Percentiles rank a stretch among this genome's conserved stretches.
Conservation (phyloP, 2,797 vertebrate species). For the Macropus fuliginosus region DNA sequence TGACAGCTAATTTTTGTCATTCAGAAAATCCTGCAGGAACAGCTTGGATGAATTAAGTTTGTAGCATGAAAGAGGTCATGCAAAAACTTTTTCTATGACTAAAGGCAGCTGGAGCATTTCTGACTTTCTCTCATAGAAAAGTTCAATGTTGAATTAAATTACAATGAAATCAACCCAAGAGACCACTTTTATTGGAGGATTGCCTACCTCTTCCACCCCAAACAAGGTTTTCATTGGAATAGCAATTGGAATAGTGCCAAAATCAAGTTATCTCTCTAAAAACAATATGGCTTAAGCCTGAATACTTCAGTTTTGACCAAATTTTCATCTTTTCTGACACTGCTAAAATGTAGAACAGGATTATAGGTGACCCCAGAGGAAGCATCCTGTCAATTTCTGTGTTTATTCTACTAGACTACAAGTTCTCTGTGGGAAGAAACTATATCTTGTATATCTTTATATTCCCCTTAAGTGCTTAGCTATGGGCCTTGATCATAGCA, state of each 20-base stretch:
- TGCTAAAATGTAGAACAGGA: neutral
- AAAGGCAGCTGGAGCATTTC: slow-evolving; percentile 2
- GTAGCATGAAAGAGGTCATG: slow-evolving; percentile 22
- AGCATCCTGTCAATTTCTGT: neutral
- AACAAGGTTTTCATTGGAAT: slow-evolving; percentile 28
- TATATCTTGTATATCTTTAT: neutral
- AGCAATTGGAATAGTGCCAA: neutral
- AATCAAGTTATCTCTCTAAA: neutral
- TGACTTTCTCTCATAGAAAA: slow-evolving; percentile 45
- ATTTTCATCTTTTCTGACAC: neutral
- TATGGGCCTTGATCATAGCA: neutral
- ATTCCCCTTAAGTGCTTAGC: neutral
- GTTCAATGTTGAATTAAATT: slow-evolving; percentile 65
- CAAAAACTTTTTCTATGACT: neutral
- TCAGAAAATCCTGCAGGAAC: slow-evolving; percentile 44
- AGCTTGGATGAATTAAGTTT: slow-evolving; percentile 41
- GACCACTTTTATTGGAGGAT: slow-evolving; percentile 1
- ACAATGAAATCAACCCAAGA: slow-evolving; percentile 31
- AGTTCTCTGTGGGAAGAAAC: neutral
- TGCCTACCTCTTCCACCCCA: neutral
- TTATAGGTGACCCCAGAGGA: neutral
- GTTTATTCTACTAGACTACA: neutral
- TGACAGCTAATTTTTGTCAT: slow-evolving; percentile 20
- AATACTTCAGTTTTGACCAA: neutral
- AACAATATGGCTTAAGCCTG: neutral